Base-by-base conservation (phyloP, 2,888 invertebrate genomes). In the Chrysotoxum bicinctum region DNA sequence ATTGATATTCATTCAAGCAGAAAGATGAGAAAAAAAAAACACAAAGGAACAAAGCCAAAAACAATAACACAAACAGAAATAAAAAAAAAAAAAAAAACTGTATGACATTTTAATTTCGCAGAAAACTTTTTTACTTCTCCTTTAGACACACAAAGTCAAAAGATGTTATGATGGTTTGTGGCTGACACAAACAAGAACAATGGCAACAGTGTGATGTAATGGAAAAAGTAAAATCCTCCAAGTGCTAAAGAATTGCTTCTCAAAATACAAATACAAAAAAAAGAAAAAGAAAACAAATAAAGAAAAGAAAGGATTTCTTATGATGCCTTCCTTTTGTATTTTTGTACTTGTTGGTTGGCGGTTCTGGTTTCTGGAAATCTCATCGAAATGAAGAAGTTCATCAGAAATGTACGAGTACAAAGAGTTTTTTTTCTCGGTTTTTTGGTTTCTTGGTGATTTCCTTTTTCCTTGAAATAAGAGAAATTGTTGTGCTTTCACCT, bases 101-200 rank as follows among this genome's bases (percentile, higher is more conserved):
- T 78, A 74, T 83, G 83, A 83, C 83, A 79, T 83, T 83, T 83
- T 83, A 79, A 79, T 83, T 79, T 74, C 43, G 54, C 79, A 66
- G 62, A 40, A 32, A 78, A 54, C 56, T 74, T 83, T n/a, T 78
- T 45, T 58, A 69, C 43, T 66, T 69, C 23, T 69, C 35, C 70
- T 64, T 52, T 77, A 58, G 19, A n/a, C 21, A n/a, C 35, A 43
- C 10, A 72, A 82, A n/a, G 66, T 81, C 77, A 77, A 77, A 77
- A 77, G 82, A 73, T 66, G 58, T 68, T 62, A 64, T 62, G 62
- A 62, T 62, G 62, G 62, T 62, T 69, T 62, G 54, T 74, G 72
- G 66, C 48, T 78, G 72, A 72, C 56, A 48, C 37, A 40, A 62
- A 62, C 40, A 62, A 40, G 16, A 43, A 43, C 62, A 43, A 62